A percentile compares a stretch with the other conserved stretches of the same genome.
phyloP scores from a whole-genome alignment of 2,888 invertebrate species.

The Noctua comes region DNA sequence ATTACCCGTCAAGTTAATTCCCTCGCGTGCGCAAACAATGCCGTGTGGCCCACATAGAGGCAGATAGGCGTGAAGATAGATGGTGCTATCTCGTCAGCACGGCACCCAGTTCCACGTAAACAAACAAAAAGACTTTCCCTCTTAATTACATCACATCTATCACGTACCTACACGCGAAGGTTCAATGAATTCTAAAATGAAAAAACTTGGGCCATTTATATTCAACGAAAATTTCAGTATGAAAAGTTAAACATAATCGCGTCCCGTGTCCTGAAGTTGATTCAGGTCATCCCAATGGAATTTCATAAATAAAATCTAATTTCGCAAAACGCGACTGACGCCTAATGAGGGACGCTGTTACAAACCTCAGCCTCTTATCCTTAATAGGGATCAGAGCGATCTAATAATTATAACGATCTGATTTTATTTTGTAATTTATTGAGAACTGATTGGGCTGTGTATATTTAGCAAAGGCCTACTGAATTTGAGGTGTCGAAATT shows the following conservation, averaged over 20 bases:
- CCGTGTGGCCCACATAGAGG: slow-evolving; percentile 74
- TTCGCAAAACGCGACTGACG: slow-evolving; percentile 74
- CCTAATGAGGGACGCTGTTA: slow-evolving; percentile 84
- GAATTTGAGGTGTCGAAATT: slow-evolving; percentile 36
- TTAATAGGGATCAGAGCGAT: slow-evolving; percentile 75
- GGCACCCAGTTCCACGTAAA: slow-evolving; percentile 68
- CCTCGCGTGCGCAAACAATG: slow-evolving; percentile 76
- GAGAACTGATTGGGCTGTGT: slow-evolving; percentile 25
- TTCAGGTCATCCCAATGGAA: slow-evolving; percentile 74
- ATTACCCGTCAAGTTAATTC: slow-evolving; percentile 68
- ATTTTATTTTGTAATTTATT: slow-evolving; percentile 64
- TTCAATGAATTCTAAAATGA: slow-evolving; percentile 63
- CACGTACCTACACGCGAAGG: slow-evolving; percentile 63
- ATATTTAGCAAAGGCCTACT: slow-evolving; percentile 6
- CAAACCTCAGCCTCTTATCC: slow-evolving; percentile 76
- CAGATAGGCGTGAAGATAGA: slow-evolving; percentile 72
- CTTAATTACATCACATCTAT: slow-evolving; percentile 73
- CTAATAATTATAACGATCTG: slow-evolving; percentile 74
- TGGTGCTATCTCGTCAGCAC: slow-evolving; percentile 70
- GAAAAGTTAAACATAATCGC: slow-evolving; percentile 61
- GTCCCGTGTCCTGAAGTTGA: slow-evolving; percentile 67
- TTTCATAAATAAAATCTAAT: slow-evolving; percentile 81
- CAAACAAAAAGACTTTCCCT: slow-evolving; percentile 75
- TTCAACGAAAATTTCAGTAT: slow-evolving; percentile 51
- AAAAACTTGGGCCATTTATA: slow-evolving; percentile 59